phyloP scores from a whole-genome alignment of 2,888 invertebrate genomes.

The Tachina lurida region DNA sequence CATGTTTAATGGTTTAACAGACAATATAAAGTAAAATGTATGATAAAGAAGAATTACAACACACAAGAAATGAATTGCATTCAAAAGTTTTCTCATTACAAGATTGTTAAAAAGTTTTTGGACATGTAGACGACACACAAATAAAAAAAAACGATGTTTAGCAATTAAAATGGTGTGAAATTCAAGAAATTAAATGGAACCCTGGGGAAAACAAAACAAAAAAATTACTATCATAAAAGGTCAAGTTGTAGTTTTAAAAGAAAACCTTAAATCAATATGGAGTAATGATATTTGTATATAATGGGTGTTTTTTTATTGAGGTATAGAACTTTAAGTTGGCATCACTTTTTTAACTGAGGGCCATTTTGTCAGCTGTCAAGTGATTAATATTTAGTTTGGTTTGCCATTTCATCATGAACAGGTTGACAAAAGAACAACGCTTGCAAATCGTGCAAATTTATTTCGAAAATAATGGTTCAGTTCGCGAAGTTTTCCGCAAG shows the following conservation, averaged over 20 bases:
- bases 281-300: too few relatives aligned
- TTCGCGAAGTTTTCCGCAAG: too few relatives aligned
- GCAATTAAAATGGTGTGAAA: constrained; percentile 14
- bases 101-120: constrained; percentile 64
- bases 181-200: constrained; percentile 6
- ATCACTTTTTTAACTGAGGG: too few relatives aligned
- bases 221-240: not conserved
- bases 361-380: too few relatives aligned
- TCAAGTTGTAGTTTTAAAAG: constrained; percentile 2
- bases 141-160: not conserved
- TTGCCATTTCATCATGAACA: too few relatives aligned
- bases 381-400: too few relatives aligned
- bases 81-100: constrained; percentile 70
- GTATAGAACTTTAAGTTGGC: too few relatives aligned
- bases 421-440: too few relatives aligned
- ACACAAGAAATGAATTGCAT: constrained; percentile 46
- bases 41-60: not conserved
- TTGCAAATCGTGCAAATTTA: too few relatives aligned
- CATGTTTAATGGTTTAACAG: not conserved
- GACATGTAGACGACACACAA: constrained; percentile 28
- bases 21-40: constrained; percentile 25
- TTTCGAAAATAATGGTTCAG: too few relatives aligned
- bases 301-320: too few relatives aligned
- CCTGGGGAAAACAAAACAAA: not conserved
- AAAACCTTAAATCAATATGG: too few relatives aligned